Base-by-base conservation (phyloP, 2,888 invertebrate species). In the Epsilonema sp. region DNA sequence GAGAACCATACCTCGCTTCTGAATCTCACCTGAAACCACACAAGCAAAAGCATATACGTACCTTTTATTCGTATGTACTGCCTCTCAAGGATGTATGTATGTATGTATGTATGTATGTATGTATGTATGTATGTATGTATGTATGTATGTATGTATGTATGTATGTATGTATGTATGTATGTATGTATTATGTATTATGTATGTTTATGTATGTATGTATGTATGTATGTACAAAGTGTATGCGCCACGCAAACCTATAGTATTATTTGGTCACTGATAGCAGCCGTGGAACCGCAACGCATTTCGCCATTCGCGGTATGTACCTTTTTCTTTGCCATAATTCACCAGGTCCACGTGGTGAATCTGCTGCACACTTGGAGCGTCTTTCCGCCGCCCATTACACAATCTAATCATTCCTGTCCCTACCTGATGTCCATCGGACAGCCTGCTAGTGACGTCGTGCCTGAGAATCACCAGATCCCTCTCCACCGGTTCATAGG, bases 241-340 rank as follows among this genome's bases (percentile, higher is more conserved):
- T n/a, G n/a, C n/a, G n/a, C n/a, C n/a, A n/a, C n/a, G n/a, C n/a
- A n/a, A n/a, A 83, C 90, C 92, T 67, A 90, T 87, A 97, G 72
- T 51, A 97, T 76, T 97, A 97, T 99, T 69, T 89, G 89, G 1
- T 87, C 79, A 1, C 92, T 89, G 57, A 97, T 94, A 21, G 86
- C 97, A 4, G 89, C 80, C 0, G 80, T 94, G 70, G 78, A 85
- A 22, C 87, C 87, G 8, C n/a, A n/a, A 89, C 87, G 8, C 84
- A 82, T 60, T 81, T 77, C 0, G 86, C 82, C 97, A 97, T 99
- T n/a, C 24, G 97, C 97, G 0, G 92, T 89, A 67, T 85, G 84
- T 1, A 82, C 80, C 43, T 56, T 54, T n/a, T 5, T 65, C 58
- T 20, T 73, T 70, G 0, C 94, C 94, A 56, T 97, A 87, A 47